Evolutionary conservation across 1,140 invertebrate genomes (phyloP), one percentile per base, ranked within the genome.

Genomic region (Hypsibius dujardini): DNA sequence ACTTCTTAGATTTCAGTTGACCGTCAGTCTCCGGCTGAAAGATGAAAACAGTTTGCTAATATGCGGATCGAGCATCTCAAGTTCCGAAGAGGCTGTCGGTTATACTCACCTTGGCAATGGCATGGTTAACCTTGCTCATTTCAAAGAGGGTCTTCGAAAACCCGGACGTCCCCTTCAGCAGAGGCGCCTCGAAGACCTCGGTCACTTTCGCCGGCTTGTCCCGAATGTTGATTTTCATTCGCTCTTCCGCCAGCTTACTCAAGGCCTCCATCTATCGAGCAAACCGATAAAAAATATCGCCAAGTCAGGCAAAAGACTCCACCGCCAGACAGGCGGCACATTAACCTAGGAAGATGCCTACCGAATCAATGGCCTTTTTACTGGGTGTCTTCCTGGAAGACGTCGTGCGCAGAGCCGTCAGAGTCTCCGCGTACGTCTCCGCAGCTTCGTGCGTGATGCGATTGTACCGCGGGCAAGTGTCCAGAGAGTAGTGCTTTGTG

Each of bases 381-480:
- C 7, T 7, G 50, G 7, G n/a, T n/a, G 50, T 56, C 50, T 56
- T 56, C n/a, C 50, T 56, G n/a, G 50, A n/a, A 56, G 7, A 7
- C 7, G 50, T 56, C n/a, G 7, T n/a, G n/a, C 7, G 7, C 7
- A 56, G 50, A 7, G 7, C n/a, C 7, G 50, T n/a, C n/a, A 7
- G 50, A n/a, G n/a, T 7, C 7, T 7, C 50, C n/a, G 50, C n/a
- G n/a, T 56, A 56, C 7, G 50, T 56, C n/a, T 7, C 50, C 7
- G 50, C 7, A 7, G 50, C n/a, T 56, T 56, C 50, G 7, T 7
- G 7, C 50, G 50, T 7, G 7, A 56, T 56, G 7, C 50, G 50
- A n/a, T 56, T 56, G 50, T 56, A 56, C n/a, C n/a, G 7, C n/a
- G 50, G 50, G n/a, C 50, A 56, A n/a, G 50, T 56, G n/a, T 56